Evolutionary conservation across 2,113 vertebrate genomes (phyloP).

Genomic region (Pollimyrus isidori): DNA sequence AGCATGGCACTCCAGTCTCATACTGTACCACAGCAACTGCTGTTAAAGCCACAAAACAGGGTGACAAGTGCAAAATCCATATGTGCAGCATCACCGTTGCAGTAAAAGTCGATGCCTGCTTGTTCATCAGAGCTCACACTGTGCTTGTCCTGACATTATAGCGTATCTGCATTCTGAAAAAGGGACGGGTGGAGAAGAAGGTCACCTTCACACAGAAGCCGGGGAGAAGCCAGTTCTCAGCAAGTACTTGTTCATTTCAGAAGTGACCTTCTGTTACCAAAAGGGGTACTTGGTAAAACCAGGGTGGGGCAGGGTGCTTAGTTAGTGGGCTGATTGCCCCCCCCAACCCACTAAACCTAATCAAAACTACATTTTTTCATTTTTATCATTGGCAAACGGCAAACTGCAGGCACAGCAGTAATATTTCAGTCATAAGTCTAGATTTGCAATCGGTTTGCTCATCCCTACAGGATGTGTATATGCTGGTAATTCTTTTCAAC

Average conservation of each 20-base stretch:
- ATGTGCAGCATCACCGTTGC: background rate
- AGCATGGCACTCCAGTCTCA: background rate
- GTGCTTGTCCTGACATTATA: background rate
- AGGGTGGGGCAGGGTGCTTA: background rate
- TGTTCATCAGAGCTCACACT: background rate
- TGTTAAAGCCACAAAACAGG: background rate
- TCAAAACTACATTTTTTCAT: background rate
- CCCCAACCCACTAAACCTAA: background rate
- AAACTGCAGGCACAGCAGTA: background rate
- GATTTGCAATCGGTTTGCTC: background rate
- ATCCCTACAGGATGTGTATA: background rate
- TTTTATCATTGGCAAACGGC: background rate
- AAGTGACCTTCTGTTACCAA: background rate
- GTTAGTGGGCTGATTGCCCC: background rate
- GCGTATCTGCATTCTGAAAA: background rate
- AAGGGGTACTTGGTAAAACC: background rate
- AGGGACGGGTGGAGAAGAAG: background rate
- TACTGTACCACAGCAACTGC: background rate
- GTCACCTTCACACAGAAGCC: background rate
- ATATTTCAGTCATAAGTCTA: background rate
- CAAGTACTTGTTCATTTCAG: background rate
- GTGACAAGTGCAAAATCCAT: background rate
- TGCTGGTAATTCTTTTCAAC: background rate
- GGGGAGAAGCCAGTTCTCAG: background rate
- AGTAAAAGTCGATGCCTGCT: background rate